Conservation (phyloP, 92 coral and sea anemone genomes). For the Epizoanthus ramosus region DNA sequence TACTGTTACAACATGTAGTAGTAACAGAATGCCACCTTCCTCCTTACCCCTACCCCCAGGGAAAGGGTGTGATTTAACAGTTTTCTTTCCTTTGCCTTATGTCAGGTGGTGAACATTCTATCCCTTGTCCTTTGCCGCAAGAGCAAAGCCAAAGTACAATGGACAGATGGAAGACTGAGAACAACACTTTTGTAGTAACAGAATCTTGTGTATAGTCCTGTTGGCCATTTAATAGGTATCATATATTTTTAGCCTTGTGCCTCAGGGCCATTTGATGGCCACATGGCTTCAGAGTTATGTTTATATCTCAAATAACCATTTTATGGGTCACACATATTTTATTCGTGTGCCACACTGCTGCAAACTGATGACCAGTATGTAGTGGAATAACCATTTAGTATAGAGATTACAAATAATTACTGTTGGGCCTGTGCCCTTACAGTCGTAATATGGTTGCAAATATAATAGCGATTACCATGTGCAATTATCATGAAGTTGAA, state of each 20-base stretch:
- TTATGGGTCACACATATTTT: background rate
- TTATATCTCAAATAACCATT: background rate
- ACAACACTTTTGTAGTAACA: slow-evolving; percentile 22
- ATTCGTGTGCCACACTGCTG: background rate
- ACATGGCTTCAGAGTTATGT: background rate
- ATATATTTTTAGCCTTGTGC: slow-evolving; percentile 10
- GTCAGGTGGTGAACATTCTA: background rate
- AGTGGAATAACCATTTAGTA: background rate
- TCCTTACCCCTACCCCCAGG: background rate
- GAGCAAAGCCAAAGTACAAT: slow-evolving; percentile 5
- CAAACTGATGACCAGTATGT: background rate
- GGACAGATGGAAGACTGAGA: slow-evolving; percentile 15
- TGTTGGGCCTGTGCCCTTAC: background rate
- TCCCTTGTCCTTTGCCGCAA: background rate
- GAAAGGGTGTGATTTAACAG: background rate
- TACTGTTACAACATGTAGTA: no score
- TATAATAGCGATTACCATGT: no score
- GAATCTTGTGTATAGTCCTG: slow-evolving; percentile 38
- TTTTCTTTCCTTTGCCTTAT: background rate
- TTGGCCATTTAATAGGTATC: background rate
- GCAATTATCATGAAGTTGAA: no score
- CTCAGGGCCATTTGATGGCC: background rate
- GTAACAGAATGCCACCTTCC: background rate
- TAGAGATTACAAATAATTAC: background rate
- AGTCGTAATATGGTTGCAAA: no score